A percentile compares a stretch with the other conserved stretches of the same genome.
Evolutionary conservation across 2,888 invertebrate species (phyloP).

Genomic region (Pyrrhosoma nymphula): DNA sequence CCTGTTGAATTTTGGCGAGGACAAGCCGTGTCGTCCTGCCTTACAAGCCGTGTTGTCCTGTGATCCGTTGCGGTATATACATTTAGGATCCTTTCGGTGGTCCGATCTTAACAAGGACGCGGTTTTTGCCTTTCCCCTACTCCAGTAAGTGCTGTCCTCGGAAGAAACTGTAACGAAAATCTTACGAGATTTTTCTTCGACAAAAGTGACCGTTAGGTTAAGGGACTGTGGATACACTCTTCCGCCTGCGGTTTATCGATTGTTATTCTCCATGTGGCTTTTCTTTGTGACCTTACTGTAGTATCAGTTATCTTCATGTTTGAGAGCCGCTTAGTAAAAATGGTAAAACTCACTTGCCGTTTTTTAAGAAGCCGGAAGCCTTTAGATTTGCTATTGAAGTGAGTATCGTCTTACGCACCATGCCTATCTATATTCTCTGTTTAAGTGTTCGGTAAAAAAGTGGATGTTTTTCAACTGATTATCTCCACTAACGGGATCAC

Average conservation of each 20-base stretch:
- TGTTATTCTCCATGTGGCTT: constrained; percentile 9
- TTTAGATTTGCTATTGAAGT: background rate
- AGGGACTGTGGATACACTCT: background rate
- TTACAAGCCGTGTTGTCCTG: background rate
- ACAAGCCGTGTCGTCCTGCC: background rate
- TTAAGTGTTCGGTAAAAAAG: background rate
- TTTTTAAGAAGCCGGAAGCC: background rate
- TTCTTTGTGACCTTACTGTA: background rate
- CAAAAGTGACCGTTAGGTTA: constrained; percentile 34
- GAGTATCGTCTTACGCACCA: background rate
- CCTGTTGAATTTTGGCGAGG: background rate
- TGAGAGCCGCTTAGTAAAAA: background rate
- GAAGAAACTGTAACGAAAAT: constrained; percentile 37
- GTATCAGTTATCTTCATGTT: background rate
- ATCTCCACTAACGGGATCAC: background rate
- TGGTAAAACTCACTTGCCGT: background rate
- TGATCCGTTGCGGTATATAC: background rate
- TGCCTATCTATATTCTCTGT: background rate
- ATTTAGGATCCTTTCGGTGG: background rate
- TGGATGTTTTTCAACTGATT: background rate
- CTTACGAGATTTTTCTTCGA: background rate
- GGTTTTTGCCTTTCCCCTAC: background rate
- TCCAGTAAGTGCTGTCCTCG: background rate
- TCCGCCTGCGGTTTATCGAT: background rate
- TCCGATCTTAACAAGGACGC: background rate